These are phyloP conservation scores for Staurois parvus DNA, from an alignment of 2,797 vertebrate genomes.

Conservation along the genomic window DNA sequence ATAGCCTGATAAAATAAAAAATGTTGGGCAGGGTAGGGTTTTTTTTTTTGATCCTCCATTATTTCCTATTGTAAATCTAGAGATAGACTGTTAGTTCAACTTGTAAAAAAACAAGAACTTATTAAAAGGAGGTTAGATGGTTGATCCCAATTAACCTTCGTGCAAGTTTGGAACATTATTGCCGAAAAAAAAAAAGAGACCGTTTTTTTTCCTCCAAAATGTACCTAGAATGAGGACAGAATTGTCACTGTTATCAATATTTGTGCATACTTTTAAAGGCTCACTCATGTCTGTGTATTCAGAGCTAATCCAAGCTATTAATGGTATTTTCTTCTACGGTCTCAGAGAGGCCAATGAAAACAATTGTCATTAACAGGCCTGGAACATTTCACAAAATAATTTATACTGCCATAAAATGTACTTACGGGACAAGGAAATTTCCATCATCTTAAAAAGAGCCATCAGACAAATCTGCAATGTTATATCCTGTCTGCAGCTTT, in stretches of 20 bases:
- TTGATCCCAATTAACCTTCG: too few species aligned
- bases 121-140: too few species aligned
- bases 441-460: not conserved
- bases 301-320: not conserved
- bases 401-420: not conserved
- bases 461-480: not conserved
- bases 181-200: too few species aligned
- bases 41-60: too few species aligned
- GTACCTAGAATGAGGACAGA: not conserved
- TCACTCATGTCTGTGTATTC: not conserved
- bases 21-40: too few species aligned
- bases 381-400: not conserved
- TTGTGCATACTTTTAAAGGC: not conserved
- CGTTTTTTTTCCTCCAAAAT: not conserved
- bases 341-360: constrained; percentile 1
- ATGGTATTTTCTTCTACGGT: not conserved
- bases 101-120: too few species aligned
- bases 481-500: not conserved
- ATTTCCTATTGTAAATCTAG: too few species aligned
- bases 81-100: too few species aligned
- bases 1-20: too few species aligned
- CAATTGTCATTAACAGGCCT: constrained; percentile 12
- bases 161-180: too few species aligned
- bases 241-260: not conserved
- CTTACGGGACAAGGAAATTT: not conserved